phyloP scores from a whole-genome alignment of 2,888 invertebrate species.

The Latrodectus hesperus region DNA sequence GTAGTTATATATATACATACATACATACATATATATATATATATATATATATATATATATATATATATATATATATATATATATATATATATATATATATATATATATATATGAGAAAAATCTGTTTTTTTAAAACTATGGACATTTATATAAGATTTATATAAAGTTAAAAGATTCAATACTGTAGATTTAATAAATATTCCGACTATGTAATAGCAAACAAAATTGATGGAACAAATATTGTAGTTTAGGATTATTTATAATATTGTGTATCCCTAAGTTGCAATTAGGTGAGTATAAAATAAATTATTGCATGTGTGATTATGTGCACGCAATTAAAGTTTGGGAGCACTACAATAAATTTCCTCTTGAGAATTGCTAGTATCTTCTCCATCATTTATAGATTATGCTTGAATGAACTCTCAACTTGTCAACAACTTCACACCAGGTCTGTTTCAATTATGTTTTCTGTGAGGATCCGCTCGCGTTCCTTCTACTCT shows the following conservation, averaged over 20 bases:
- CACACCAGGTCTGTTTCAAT: conserved; percentile 55
- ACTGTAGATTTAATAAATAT: too few species aligned
- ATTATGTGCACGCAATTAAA: neutral
- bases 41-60: conserved; percentile 10
- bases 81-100: neutral
- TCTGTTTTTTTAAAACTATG: neutral
- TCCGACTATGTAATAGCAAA: too few species aligned
- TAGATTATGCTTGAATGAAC: conserved; percentile 19
- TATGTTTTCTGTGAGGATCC: conserved; percentile 41
- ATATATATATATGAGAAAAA: conserved; percentile 2
- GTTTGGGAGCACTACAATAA: neutral
- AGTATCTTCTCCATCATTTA: neutral
- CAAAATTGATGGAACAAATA: too few species aligned
- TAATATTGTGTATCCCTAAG: too few species aligned
- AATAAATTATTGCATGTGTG: neutral
- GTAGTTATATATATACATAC: neutral
- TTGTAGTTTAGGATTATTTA: too few species aligned
- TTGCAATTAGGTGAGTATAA: too few species aligned
- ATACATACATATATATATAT: neutral
- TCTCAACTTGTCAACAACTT: conserved; percentile 36
- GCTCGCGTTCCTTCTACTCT: conserved; percentile 30
- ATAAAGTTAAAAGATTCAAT: too few species aligned
- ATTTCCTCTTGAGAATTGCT: conserved; percentile 26
- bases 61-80: conserved; percentile 1
- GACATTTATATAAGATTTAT: neutral